phyloP scores from a whole-genome alignment of 2,113 vertebrate species.

The Isurus oxyrinchus region DNA sequence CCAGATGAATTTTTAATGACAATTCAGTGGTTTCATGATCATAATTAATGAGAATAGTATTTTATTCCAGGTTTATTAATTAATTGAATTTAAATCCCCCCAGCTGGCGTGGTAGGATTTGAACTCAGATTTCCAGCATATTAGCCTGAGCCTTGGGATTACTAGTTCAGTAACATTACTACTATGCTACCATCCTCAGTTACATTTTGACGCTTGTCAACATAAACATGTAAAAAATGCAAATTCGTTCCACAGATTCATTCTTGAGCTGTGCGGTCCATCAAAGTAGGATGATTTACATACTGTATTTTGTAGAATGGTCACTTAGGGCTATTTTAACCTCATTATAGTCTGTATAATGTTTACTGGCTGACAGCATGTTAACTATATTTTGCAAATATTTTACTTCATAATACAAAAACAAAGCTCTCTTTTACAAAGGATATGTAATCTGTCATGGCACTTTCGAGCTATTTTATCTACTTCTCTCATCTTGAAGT shows the following conservation, averaged over 20 bases:
- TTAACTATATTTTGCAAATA: background rate
- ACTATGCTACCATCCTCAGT: background rate
- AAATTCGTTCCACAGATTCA: background rate
- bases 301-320: background rate
- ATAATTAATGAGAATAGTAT: no score
- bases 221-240: background rate
- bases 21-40: no score
- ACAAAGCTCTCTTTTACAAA: background rate
- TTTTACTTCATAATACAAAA: background rate
- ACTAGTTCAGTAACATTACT: background rate
- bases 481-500: background rate
- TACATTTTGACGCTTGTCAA: background rate
- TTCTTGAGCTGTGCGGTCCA: background rate
- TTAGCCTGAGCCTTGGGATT: background rate
- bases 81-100: no score
- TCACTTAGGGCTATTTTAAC: background rate
- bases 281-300: background rate
- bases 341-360: background rate
- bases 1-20: no score
- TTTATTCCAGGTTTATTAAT: no score
- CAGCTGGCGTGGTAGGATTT: no score
- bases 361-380: background rate
- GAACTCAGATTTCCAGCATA: background rate
- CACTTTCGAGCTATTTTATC: background rate
- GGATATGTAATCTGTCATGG: background rate